These are phyloP conservation scores for Hemibagrus wyckioides DNA, from an alignment of 2,113 vertebrate species.

Conservation along the genomic window DNA sequence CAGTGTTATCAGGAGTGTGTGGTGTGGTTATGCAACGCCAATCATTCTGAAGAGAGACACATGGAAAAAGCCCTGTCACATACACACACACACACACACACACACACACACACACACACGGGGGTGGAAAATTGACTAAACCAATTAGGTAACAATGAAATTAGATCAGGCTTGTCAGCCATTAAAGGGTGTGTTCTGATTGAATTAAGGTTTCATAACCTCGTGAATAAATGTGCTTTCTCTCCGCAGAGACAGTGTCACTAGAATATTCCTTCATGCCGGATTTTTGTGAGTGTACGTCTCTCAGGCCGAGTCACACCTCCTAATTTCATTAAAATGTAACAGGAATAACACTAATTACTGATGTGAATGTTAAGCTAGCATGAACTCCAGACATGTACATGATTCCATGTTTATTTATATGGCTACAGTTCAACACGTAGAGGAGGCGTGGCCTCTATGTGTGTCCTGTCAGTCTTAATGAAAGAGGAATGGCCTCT, in stretches of 20 bases:
- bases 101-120: neutral
- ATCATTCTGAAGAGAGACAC: constrained; percentile 42
- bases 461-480: neutral
- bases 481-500: neutral
- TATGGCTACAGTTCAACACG: neutral
- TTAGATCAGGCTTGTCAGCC: constrained; percentile 15
- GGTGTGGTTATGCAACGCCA: constrained; percentile 35
- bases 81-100: neutral
- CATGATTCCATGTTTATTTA: neutral
- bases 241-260: neutral
- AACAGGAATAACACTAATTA: neutral
- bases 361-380: neutral
- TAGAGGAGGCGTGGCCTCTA: neutral
- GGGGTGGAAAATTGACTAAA: constrained; percentile 45
- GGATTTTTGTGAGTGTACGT: neutral
- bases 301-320: neutral
- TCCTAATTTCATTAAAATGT: neutral
- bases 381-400: neutral
- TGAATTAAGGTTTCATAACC: neutral
- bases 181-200: constrained; percentile 26
- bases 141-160: constrained; percentile 39
- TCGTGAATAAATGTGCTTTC: neutral
- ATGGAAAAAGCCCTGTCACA: constrained; percentile 24
- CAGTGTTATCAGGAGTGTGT: neutral
- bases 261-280: neutral